Conservation (phyloP, 30 jellyfish, hydroid and myxozoan genomes). For the Morbakka virulenta region DNA sequence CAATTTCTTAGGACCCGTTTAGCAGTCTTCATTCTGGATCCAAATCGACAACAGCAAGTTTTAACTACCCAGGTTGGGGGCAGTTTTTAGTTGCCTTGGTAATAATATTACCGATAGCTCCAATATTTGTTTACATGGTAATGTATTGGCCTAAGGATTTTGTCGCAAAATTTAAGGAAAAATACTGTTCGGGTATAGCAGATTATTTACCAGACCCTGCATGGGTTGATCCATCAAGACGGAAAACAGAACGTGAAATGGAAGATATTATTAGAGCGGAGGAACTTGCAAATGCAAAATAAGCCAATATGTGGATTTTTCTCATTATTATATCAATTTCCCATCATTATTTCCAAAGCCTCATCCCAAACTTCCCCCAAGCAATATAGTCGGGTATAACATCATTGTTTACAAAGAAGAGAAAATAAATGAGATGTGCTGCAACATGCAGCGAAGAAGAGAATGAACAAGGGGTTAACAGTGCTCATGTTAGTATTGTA, state of each 20-base stretch:
- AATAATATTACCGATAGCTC: constrained; percentile 57
- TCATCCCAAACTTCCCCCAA: no score
- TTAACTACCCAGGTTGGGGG: constrained; percentile 88
- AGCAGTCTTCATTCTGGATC: constrained; percentile 48
- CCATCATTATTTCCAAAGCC: no score
- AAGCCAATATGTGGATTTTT: no score
- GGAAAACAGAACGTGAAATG: constrained; percentile 57
- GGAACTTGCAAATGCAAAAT: neutral
- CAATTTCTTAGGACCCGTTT: constrained; percentile 54
- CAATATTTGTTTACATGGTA: constrained; percentile 50
- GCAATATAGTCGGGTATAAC: no score
- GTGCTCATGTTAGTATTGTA: no score
- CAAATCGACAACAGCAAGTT: constrained; percentile 42
- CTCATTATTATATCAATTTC: no score
- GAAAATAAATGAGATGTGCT: no score
- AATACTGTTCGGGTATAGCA: neutral
- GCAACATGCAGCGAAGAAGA: no score
- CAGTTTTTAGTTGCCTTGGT: constrained; percentile 68
- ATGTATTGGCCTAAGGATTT: neutral
- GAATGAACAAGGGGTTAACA: no score
- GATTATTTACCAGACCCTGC: constrained; percentile 76
- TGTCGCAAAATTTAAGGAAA: neutral
- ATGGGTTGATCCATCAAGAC: constrained; percentile 63
- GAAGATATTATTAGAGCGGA: constrained; percentile 31
- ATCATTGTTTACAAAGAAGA: no score